Conservation (phyloP, 2,113 vertebrate species). For the Fregetta grallaria region DNA sequence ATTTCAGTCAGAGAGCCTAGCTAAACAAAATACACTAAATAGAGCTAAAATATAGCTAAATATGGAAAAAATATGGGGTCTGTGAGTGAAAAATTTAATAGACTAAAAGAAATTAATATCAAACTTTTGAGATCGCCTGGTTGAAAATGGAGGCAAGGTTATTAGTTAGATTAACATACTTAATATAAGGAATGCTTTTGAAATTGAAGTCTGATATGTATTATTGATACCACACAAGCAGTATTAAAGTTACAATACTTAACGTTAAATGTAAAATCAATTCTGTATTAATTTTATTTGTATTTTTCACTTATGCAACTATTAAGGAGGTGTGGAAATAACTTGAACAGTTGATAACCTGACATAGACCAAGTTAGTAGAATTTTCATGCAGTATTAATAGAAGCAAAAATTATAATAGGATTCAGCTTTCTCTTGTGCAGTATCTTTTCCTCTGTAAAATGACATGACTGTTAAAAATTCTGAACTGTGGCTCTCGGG, state of each 20-base stretch:
- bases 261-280: background rate
- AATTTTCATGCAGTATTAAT: background rate
- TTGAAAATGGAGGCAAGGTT: background rate
- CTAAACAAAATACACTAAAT: background rate
- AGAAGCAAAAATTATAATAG: background rate
- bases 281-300: background rate
- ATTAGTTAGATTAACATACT: background rate
- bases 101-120: background rate
- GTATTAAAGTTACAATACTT: background rate
- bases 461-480: background rate
- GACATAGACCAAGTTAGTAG: background rate
- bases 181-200: background rate
- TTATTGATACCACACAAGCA: background rate
- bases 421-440: background rate
- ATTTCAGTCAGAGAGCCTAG: background rate
- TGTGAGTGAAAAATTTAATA: background rate
- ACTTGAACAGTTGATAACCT: background rate
- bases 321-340: background rate
- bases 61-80: accelerated
- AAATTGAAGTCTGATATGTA: background rate
- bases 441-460: background rate
- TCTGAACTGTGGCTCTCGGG: background rate
- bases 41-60: background rate
- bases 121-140: background rate
- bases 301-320: background rate